Conservation (phyloP, 30 jellyfish, hydroid and myxozoan genomes). For the Mastigias papua region DNA sequence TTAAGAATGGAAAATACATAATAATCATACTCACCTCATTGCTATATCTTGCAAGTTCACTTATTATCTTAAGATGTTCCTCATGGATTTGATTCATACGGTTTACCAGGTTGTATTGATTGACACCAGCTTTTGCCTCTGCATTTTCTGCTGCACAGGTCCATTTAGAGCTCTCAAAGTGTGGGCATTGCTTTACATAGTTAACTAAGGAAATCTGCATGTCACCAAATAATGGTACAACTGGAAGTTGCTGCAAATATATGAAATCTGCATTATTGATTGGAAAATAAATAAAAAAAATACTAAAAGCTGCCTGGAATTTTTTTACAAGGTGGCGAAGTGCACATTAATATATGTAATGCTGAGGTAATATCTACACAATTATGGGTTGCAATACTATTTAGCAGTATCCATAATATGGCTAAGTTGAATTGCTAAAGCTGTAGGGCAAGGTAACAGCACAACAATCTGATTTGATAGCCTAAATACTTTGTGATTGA, state of each 20-base stretch:
- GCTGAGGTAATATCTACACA: too few relatives aligned
- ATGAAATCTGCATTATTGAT: background rate
- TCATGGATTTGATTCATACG: slow-evolving; percentile 90
- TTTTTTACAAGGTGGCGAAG: too few relatives aligned
- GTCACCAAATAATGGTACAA: slow-evolving; percentile 97
- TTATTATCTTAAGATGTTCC: slow-evolving; percentile 91
- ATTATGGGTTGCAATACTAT: too few relatives aligned
- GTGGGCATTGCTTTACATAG: slow-evolving; percentile 93
- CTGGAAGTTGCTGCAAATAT: slow-evolving; percentile 88
- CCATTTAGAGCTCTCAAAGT: slow-evolving; percentile 90
- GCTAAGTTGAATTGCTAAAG: too few relatives aligned
- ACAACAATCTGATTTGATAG: too few relatives aligned
- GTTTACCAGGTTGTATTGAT: slow-evolving; percentile 88
- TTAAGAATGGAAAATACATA: background rate
- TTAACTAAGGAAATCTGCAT: slow-evolving; percentile 93
- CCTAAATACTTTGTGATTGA: too few relatives aligned
- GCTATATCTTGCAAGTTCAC: slow-evolving; percentile 91
- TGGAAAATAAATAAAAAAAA: too few relatives aligned
- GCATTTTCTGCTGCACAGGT: slow-evolving; percentile 98
- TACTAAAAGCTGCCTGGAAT: too few relatives aligned
- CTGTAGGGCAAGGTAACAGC: too few relatives aligned
- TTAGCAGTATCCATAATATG: too few relatives aligned
- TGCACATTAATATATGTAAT: too few relatives aligned
- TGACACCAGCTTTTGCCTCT: slow-evolving; percentile 91
- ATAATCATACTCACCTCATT: slow-evolving; percentile 71